Evolutionary conservation across 1,140 invertebrate genomes (phyloP).

Genomic region (Hestina assimilis): DNA sequence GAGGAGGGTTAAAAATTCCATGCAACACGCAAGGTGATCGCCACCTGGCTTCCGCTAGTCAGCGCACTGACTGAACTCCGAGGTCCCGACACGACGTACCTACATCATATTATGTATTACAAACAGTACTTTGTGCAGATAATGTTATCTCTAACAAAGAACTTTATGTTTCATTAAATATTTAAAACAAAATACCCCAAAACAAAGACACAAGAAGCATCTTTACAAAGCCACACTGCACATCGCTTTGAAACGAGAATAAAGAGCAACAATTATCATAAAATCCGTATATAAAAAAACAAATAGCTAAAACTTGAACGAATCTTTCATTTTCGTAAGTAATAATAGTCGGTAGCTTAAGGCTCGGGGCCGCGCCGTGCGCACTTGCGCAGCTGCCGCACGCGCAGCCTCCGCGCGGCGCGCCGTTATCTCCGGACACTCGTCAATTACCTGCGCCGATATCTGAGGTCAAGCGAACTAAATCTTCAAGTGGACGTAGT

Average conservation of each 20-base stretch:
- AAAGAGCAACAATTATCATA: no score
- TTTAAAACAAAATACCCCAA: no score
- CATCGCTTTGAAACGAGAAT: no score
- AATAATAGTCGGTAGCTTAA: neutral
- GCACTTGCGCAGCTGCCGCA: constrained; percentile 6
- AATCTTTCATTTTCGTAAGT: neutral
- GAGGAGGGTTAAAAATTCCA: neutral
- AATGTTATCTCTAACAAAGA: no score
- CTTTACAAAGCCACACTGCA: no score
- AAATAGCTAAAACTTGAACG: no score
- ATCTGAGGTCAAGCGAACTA: neutral
- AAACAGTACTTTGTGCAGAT: no score
- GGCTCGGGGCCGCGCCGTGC: neutral
- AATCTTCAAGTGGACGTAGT: neutral
- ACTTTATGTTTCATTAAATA: no score
- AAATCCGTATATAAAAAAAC: no score
- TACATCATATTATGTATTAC: no score
- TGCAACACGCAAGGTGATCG: neutral
- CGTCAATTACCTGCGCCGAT: neutral
- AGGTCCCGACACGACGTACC: no score
- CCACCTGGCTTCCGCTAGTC: neutral
- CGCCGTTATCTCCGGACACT: neutral
- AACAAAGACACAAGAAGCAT: no score
- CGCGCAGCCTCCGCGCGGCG: constrained; percentile 6
- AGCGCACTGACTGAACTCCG: neutral